phyloP scores from a whole-genome alignment of 2,797 vertebrate species.

The Coendou prehensilis region DNA sequence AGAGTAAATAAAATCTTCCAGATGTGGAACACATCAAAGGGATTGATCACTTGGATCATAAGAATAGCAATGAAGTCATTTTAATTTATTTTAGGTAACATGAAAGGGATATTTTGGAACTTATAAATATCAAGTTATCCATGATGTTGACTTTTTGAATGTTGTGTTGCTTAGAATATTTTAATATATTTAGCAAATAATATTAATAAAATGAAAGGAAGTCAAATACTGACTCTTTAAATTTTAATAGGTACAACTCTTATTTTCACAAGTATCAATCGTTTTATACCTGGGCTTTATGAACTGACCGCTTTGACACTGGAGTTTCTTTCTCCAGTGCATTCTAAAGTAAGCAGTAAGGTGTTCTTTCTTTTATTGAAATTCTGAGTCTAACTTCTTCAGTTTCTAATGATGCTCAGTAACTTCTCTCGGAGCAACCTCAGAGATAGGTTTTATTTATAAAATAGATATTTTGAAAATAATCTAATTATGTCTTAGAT shows the following conservation, averaged over 20 bases:
- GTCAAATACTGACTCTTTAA: neutral
- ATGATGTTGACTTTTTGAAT: neutral
- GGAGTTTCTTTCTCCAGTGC: neutral
- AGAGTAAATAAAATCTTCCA: neutral
- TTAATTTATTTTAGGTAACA: neutral
- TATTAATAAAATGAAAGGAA: conserved; percentile 28
- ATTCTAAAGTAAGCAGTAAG: neutral
- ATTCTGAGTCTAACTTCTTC: conserved; percentile 35
- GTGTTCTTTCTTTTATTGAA: conserved; percentile 47
- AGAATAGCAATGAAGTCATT: neutral
- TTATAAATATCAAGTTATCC: neutral
- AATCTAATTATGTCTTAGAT: conserved; percentile 54
- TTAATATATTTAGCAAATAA: conserved; percentile 46
- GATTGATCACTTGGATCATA: neutral
- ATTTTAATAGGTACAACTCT: neutral
- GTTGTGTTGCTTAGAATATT: conserved; percentile 19
- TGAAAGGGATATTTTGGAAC: neutral
- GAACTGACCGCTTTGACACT: neutral
- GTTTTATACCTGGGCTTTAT: neutral
- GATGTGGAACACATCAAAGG: neutral
- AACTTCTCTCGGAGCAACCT: conserved; percentile 27
- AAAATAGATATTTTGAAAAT: conserved; percentile 55
- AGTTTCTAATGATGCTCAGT: conserved; percentile 17
- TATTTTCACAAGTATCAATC: conserved; percentile 23
- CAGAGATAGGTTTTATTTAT: conserved; percentile 26